Evolutionary conservation across 2,888 invertebrate species (phyloP), one percentile per base, ranked within the genome.

Genomic region (Ferrisia virgata): DNA sequence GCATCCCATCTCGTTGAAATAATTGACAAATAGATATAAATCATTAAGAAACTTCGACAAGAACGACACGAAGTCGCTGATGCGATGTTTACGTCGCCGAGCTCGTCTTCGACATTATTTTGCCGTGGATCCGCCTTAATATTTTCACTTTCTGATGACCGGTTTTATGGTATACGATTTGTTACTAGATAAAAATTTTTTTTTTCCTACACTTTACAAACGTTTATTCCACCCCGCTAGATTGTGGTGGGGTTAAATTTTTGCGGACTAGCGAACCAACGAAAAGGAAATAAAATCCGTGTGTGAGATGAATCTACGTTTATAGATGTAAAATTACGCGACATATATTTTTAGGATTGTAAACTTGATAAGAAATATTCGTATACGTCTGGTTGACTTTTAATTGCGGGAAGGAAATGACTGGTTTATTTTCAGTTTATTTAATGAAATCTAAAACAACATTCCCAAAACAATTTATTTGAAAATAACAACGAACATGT

Each of bases 31-130:
- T 72, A 72, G 72, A 72, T 72, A 33, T 25, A 72, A 72, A 72
- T 72, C 72, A 72, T 36, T n/a, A 72, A 72, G 72, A 72, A 72
- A 72, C 72, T 72, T 72, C 72, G 72, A 72, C 72, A 72, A 31
- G 64, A 72, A 28, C 58, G 72, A 72, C 72, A 72, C 72, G 72
- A 33, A 72, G 72, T 72, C 72, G 72, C 72, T 72, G 72, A 72
- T 72, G 72, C 72, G 72, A 64, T 64, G 18, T 47, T 47, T 64
- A 31, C 64, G 28, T 64, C 64, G 64, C 28, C 64, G n/a, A 47
- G 47, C 47, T 64, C 58, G 58, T 64, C 58, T 64, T 64, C 58
- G 72, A 72, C 72, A 72, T 72, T 72, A 72, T 72, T 72, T 72
- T 33, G 72, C 33, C 72, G 72, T 72, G 72, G 72, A 72, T 72